Base-by-base conservation (phyloP, 1,140 invertebrate genomes). In the Limonius californicus region DNA sequence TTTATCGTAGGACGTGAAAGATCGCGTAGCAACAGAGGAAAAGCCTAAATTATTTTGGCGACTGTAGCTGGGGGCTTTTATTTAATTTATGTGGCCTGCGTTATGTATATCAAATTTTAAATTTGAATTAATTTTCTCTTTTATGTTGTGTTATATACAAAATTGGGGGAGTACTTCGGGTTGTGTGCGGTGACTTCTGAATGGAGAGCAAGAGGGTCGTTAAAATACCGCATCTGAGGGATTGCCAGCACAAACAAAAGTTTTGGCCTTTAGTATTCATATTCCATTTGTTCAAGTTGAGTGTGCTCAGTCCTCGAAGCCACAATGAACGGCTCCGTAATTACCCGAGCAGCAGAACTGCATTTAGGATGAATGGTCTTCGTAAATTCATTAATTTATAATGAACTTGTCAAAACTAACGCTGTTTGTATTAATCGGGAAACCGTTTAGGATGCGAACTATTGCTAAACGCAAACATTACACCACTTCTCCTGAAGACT, bases 261-360 rank as follows among this genome's bases (percentile, higher is more conserved):
- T 64, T 61, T 39, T n/a, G 35, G 42, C 43, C 54, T 68, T 70
- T 67, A 70, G 67, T 68, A 70, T 70, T 70, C 68, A 70, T 70
- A 70, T 70, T 64, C 68, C 59, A 69, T 69, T 69, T 67, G 60
- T 67, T 65, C 61, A 59, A 67, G 66, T 68, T 63, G 53, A 56
- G 15, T 55, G 42, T 45, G 53, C 50, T 30, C 39, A 39, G 3
- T 39, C 35, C 35, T 39, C 35, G 23, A 39, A 39, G 11, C 35
- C 35, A 39, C 35, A 39, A 39, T 39, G 35, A 39, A 12, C 11
- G 35, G 35, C 11, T 39, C n/a, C 35, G n/a, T 39, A 39, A 39
- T 39, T 39, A 39, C 8, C 35, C 8, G 35, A 39, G 35, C 8
- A 39, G 35, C n/a, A 12, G 35, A 39, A 39, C 35, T 39, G 35